Evolutionary conservation across 2,888 invertebrate species (phyloP), one percentile per base, ranked within the genome.

Genomic region (Drosophila greeni): DNA sequence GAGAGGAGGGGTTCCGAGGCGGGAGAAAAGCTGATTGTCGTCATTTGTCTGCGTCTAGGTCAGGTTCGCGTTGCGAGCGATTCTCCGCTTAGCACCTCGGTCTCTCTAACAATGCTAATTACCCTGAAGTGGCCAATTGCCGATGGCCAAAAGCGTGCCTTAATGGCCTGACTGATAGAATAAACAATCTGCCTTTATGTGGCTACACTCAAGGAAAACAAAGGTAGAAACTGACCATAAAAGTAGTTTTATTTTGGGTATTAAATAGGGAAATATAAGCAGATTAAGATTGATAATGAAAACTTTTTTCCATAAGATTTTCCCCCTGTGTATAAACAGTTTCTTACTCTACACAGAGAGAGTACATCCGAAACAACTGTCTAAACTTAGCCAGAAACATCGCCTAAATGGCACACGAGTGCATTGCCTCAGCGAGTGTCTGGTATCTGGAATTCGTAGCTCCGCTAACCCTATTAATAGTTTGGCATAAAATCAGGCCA

Each of bases 391-490:
- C 52, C 54, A 37, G 49, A 65, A 37, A 26, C 37, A 42, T 51
- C 47, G 34, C 55, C 59, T 69, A 81, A 81, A 81, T 81, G 81
- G 84, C 80, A 84, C 75, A 76, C 66, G 76, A 49, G 81, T 82
- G 75, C 82, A 75, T 76, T 81, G 84, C 70, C 80, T 72, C 57
- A 55, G 51, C 31, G 42, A 62, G 40, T 67, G 66, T 70, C 60
- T 62, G 65, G 65, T 64, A 64, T 54, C 49, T 73, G 49, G 52
- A 45, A 56, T 58, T 52, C 43, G 37, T 56, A 43, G 45, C 18
- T 16, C 43, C 29, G 29, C 12, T 36, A 42, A 24, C n/a, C 37
- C 48, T 79, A 79, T 79, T 74, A 61, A 70, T 79, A 75, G 74
- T 23, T 23, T 0, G 5, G 23, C 53, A 77, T 60, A 45, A 37